Evolutionary conservation across 2,888 invertebrate genomes (phyloP), one percentile per base, ranked within the genome.

Genomic region (Ophioninae sp.): DNA sequence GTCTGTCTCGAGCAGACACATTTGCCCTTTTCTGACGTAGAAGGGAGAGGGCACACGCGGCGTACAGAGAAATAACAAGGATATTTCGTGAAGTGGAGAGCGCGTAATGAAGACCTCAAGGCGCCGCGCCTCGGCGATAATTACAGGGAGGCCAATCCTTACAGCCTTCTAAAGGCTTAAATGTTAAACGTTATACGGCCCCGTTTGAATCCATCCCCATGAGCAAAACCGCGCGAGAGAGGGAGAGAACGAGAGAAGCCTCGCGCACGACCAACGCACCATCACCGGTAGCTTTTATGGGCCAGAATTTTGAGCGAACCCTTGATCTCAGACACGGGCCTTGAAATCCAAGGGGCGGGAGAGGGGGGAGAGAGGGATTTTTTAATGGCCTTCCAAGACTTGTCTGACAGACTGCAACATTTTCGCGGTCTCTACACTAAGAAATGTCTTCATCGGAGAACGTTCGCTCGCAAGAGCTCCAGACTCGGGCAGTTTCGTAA

Each of bases 61-160:
- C 87, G 89, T 89, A 90, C 89, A 89, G 89, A 89, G 88, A 90
- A 91, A 92, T 92, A 92, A 92, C 92, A 91, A 92, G 92, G 91
- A 92, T 92, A 89, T 89, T 89, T 85, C 89, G 89, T 89, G 78
- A 72, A 80, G 77, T 78, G 68, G 79, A 81, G 82, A 82, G 82
- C 89, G 91, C 89, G 91, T 92, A 93, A 93, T 93, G 92, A 93
- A 93, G 93, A 93, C 91, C 93, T 93, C 92, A 93, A 92, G 93
- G 93, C 93, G 92, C 92, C 93, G 92, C 93, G 91, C 92, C 91
- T 91, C 89, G 88, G 91, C 91, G 91, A 92, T 93, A 93, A 93
- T 93, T 92, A 93, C 92, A 93, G 92, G 91, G 93, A 92, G 85
- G 91, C 91, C 91, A 91, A 91, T 84, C 90, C 91, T 92, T 92